These are phyloP conservation scores for Ctenopoma multispine DNA, from an alignment of 2,797 vertebrate species.

Conservation along the genomic window DNA sequence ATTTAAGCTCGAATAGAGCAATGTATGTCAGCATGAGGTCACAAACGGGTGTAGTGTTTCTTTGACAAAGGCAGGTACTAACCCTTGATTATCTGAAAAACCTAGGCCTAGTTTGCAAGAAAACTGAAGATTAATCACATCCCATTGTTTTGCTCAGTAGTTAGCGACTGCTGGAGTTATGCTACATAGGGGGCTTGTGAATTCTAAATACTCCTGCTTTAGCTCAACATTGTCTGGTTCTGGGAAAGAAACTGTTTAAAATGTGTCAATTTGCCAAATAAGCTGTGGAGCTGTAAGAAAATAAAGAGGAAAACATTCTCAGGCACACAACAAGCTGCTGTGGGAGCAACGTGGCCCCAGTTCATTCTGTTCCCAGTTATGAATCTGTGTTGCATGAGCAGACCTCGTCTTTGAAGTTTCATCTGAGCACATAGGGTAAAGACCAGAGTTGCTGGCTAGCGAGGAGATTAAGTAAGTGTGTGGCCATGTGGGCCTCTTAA, in stretches of 20 bases:
- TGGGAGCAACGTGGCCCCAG: conserved; percentile 30
- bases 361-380: conserved; percentile 66
- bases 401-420: conserved; percentile 73
- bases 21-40: conserved; percentile 48
- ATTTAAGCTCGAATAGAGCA: conserved; percentile 25
- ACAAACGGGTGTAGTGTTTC: conserved; percentile 32
- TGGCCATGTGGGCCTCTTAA: conserved; percentile 72
- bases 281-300: conserved; percentile 32
- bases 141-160: neutral
- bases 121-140: too few species aligned
- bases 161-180: conserved; percentile 22
- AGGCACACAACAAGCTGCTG: conserved; percentile 38
- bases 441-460: conserved; percentile 46
- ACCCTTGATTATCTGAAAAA: conserved; percentile 22
- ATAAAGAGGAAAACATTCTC: conserved; percentile 35
- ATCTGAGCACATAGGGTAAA: conserved; percentile 55
- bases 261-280: conserved; percentile 54
- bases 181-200: conserved; percentile 14
- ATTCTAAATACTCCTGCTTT: conserved; percentile 20
- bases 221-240: conserved; percentile 32
- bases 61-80: conserved; percentile 33
- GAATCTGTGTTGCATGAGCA: conserved; percentile 60
- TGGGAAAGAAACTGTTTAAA: conserved; percentile 32
- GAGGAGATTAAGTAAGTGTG: conserved; percentile 64
- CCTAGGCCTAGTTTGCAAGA: neutral